These are phyloP conservation scores for Orestias chungarensis DNA, from an alignment of 2,797 vertebrate species.

Conservation along the genomic window DNA sequence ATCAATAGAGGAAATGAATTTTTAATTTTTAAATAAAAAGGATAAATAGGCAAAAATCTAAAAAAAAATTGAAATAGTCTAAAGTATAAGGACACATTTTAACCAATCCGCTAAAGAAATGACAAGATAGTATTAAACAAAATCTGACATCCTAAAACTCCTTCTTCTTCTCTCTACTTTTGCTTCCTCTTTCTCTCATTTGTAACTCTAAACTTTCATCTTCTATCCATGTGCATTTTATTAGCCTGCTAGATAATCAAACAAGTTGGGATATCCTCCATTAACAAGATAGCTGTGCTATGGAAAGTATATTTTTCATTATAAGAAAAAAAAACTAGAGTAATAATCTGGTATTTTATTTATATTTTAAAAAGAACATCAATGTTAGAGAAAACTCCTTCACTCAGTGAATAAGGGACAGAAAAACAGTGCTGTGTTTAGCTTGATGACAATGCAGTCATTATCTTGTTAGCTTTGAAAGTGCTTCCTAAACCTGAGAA, in stretches of 20 bases:
- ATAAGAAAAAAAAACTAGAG: constrained; percentile 42
- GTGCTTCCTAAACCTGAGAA: constrained; percentile 47
- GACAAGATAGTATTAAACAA: constrained; percentile 1
- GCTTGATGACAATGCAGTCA: constrained; percentile 48
- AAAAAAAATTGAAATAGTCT: no score
- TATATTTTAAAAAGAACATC: constrained; percentile 8
- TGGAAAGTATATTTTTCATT: no score
- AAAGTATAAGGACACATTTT: neutral
- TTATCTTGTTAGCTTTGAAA: constrained; percentile 36
- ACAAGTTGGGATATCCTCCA: neutral
- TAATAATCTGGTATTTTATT: constrained; percentile 25
- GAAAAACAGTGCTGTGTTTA: constrained; percentile 31
- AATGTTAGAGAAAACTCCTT: constrained; percentile 25
- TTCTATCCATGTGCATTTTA: constrained; percentile 6
- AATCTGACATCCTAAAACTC: constrained; percentile 2
- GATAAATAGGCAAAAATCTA: neutral
- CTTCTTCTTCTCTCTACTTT: constrained; percentile 25
- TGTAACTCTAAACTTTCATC: constrained; percentile 50
- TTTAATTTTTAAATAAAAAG: neutral
- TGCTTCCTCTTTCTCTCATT: constrained; percentile 39
- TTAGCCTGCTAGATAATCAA: neutral
- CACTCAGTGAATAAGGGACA: constrained; percentile 43
- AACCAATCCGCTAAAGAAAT: constrained; percentile 1
- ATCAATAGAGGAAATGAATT: neutral
- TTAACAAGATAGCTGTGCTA: no score